Percentiles rank a stretch among this genome's conserved stretches.
These are phyloP conservation scores for Charaxes varanes DNA, from an alignment of 1,140 invertebrate species.

Conservation along the genomic window DNA sequence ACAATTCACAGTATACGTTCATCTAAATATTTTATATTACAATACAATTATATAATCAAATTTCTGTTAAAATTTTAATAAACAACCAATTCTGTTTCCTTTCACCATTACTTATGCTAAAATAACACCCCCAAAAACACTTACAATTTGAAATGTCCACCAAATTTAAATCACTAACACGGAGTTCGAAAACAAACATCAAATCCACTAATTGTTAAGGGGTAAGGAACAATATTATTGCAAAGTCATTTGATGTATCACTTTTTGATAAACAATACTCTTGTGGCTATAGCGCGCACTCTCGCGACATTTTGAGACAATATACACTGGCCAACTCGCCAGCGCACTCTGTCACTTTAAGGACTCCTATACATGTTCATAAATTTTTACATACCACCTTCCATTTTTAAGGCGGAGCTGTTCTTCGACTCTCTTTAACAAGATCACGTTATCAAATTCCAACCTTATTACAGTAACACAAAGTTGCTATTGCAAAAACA, in stretches of 20 bases:
- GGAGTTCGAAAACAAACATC: conserved; percentile 24
- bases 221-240: conserved; percentile 46
- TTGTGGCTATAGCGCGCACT: conserved; percentile 42
- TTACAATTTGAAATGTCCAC: conserved; percentile 31
- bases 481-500: conserved; percentile 17
- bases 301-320: conserved; percentile 69
- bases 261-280: conserved; percentile 72
- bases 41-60: no score
- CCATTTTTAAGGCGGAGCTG: conserved; percentile 74
- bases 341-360: conserved; percentile 73
- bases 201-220: conserved; percentile 31
- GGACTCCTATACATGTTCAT: conserved; percentile 73
- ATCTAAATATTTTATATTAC: no score
- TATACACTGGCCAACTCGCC: conserved; percentile 69
- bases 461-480: conserved; percentile 20
- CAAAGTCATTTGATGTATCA: conserved; percentile 71
- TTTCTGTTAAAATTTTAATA: no score
- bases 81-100: no score
- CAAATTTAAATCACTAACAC: conserved; percentile 33
- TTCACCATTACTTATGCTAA: conserved; percentile 9
- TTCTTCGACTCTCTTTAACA: conserved; percentile 44
- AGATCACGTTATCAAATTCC: conserved; percentile 11
- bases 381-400: conserved; percentile 74
- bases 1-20: no score
- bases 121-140: conserved; percentile 18